Base-by-base conservation (phyloP, 2,113 vertebrate genomes). In the Centropus bengalensis region DNA sequence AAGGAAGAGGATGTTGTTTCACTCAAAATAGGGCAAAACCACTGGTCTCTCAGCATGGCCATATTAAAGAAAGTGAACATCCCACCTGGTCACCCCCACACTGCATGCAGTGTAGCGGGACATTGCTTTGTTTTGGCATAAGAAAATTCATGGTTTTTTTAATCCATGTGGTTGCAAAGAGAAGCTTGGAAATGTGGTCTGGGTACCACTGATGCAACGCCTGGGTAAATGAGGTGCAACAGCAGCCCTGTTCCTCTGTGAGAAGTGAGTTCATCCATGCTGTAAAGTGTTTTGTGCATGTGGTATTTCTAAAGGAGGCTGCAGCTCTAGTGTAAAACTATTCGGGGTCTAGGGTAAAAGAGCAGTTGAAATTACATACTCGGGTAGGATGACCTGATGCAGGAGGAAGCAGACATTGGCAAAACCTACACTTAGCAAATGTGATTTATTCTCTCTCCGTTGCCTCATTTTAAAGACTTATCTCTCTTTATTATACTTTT, bases 381-480 rank as follows among this genome's bases (percentile, higher is more conserved):
- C 59, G 21, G 5, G 45, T 45, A 38, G 51, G 19, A 23, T 51
- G 36, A 86, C 23, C 33, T 16, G 51, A 77, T 24, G 47, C 24
- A 76, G 42, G 69, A 88, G 40, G 64, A 63, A 77, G 47, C 22
- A 83, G 59, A 49, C 62, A 47, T 51, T 81, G 76, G 11, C 36
- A 91, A 54, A 92, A 63, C 38, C 45, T 81, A 58, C 2, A 27
- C 22, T 66, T 60, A 55, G 22, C n/a, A 83, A 83, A 80, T 17
- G 26, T 81, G 76, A 86, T 88, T 90, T 90, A 86, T 67, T 81
- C 5, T 20, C 17, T 71, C 71, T 21, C 90, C 20, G 4, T 58
- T 33, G 22, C 51, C 15, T 86, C 17, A 24, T 58, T 93, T 88
- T 81, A 81, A 88, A 81, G 71, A 90, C 8, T 51, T 88, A 83